Evolutionary conservation across 2,888 invertebrate genomes (phyloP).

Genomic region (Hydraecia micacea): DNA sequence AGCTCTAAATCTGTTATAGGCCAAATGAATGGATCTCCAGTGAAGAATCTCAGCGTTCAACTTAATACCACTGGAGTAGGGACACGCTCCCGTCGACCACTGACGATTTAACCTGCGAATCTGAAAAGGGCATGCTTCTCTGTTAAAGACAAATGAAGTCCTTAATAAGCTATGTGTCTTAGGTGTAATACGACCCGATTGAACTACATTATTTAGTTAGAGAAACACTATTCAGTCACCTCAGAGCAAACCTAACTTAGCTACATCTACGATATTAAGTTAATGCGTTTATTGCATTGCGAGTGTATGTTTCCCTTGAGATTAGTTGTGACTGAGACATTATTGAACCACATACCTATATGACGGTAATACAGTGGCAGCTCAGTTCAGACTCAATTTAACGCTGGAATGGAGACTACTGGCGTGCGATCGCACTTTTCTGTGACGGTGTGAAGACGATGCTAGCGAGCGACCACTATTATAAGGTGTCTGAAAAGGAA

Average conservation of each 20-base stretch:
- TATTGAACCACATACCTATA: slow-evolving; percentile 24
- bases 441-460: slow-evolving; percentile 20
- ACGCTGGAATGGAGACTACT: slow-evolving; percentile 4
- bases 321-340: slow-evolving; percentile 13
- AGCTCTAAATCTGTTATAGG: slow-evolving; percentile 69
- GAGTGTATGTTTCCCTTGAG: slow-evolving; percentile 19
- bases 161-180: slow-evolving; percentile 31
- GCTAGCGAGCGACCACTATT: slow-evolving; percentile 53
- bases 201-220: slow-evolving; percentile 24
- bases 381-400: slow-evolving; percentile 36
- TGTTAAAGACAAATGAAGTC: slow-evolving; percentile 38
- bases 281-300: slow-evolving; percentile 37
- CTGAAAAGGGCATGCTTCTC: slow-evolving; percentile 30
- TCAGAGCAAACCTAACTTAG: not conserved
- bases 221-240: slow-evolving; percentile 24
- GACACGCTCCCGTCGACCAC: slow-evolving; percentile 49
- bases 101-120: slow-evolving; percentile 55
- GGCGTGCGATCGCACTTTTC: not conserved
- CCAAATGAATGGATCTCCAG: slow-evolving; percentile 71
- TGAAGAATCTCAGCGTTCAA: slow-evolving; percentile 71
- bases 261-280: not conserved
- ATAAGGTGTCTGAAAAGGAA: slow-evolving; percentile 70
- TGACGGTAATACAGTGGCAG: not conserved
- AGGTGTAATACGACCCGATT: slow-evolving; percentile 24
- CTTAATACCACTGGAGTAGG: slow-evolving; percentile 64